Percentiles rank a stretch among this genome's conserved stretches.
These are phyloP conservation scores for Tinamus guttatus DNA, from an alignment of 2,113 vertebrate species.

Conservation along the genomic window DNA sequence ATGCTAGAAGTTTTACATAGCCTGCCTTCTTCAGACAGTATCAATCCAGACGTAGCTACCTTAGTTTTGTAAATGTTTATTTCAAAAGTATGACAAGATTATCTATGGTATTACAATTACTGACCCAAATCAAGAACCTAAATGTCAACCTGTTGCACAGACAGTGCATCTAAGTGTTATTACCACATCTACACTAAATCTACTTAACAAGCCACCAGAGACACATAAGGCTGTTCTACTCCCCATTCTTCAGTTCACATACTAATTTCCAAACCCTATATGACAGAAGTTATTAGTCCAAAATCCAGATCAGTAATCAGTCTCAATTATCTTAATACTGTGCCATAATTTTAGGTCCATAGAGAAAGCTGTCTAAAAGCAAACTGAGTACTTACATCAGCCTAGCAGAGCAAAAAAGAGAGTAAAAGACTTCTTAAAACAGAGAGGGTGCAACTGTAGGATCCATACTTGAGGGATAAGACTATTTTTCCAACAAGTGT, in stretches of 20 bases:
- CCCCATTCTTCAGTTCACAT: background rate
- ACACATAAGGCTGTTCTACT: background rate
- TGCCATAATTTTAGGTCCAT: background rate
- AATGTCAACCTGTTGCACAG: background rate
- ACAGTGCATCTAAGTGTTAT: background rate
- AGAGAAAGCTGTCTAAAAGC: background rate
- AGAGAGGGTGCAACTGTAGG: background rate
- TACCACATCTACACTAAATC: background rate
- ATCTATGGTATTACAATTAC: background rate
- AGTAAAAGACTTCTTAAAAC: background rate
- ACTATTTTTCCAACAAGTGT: background rate
- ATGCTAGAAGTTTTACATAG: background rate
- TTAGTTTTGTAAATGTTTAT: constrained; percentile 7
- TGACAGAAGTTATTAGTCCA: background rate
- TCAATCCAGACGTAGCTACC: background rate
- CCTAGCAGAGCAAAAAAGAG: background rate
- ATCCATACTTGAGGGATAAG: background rate
- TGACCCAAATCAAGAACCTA: background rate
- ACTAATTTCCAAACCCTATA: background rate
- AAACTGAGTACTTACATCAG: background rate
- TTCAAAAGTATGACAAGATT: constrained; percentile 6
- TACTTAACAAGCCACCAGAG: background rate
- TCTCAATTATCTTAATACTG: background rate
- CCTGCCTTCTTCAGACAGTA: constrained; percentile 23
- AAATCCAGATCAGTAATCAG: background rate